Evolutionary conservation across 2,888 invertebrate species (phyloP).

Genomic region (Glyphotaelius pellucidus): DNA sequence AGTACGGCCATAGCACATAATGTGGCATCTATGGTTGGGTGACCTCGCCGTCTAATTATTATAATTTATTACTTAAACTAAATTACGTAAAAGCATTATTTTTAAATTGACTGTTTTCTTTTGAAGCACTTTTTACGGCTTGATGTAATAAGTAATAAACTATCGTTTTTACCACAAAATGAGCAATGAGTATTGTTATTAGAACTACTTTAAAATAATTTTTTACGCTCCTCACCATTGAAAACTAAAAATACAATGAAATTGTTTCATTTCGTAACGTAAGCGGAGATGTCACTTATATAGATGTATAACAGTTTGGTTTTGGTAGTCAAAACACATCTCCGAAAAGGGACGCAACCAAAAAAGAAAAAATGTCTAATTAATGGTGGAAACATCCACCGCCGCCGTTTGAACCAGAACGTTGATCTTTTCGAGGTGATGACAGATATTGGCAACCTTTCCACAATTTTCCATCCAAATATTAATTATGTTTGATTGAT

Average conservation of each 20-base stretch:
- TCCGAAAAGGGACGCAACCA: not conserved
- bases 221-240: not conserved
- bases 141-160: not conserved
- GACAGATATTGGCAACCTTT: not conserved
- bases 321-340: slow-evolving; percentile 39
- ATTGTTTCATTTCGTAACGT: not conserved
- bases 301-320: slow-evolving; percentile 9
- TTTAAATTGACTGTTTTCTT: slow-evolving; percentile 4
- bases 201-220: not conserved
- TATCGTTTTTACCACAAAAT: not conserved
- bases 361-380: slow-evolving; percentile 19
- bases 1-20: not conserved
- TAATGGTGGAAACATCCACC: slow-evolving; percentile 21
- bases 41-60: not conserved
- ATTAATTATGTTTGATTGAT: too few species aligned
- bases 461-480: not conserved
- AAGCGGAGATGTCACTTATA: not conserved
- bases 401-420: slow-evolving; percentile 19
- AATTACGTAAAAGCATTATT: slow-evolving; percentile 4
- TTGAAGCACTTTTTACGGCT: not conserved
- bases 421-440: not conserved
- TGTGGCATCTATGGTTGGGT: slow-evolving; percentile 12
- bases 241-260: not conserved
- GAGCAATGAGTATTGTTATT: not conserved
- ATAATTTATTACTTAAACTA: not conserved